Percentiles rank a stretch among this genome's conserved stretches.
phyloP scores from a whole-genome alignment of 2,113 vertebrate genomes.

The Gobio gobio region DNA sequence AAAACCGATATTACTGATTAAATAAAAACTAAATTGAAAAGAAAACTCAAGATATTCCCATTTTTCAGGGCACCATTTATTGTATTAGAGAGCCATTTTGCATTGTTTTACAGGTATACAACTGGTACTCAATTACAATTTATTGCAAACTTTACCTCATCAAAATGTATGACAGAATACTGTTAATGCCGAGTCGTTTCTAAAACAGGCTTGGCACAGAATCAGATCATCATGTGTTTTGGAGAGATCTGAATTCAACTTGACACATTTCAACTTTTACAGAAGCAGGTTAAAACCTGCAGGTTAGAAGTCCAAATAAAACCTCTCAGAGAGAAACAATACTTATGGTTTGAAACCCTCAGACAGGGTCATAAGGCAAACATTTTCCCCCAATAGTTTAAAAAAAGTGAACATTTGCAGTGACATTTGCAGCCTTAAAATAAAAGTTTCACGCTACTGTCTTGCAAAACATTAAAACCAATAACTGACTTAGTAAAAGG shows the following conservation, averaged over 20 bases:
- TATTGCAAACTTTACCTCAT: neutral
- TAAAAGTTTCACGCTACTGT: neutral
- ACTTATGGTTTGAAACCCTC: constrained; percentile 11
- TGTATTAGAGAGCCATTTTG: neutral
- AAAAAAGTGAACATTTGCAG: neutral
- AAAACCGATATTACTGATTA: neutral
- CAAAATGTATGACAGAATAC: neutral
- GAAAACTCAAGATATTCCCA: neutral
- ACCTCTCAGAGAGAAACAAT: neutral
- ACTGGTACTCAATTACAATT: neutral
- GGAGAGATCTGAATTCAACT: neutral
- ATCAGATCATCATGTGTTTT: neutral
- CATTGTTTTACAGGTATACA: neutral
- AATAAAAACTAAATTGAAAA: neutral
- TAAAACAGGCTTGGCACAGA: neutral
- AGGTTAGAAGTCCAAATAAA: neutral
- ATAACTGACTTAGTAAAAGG: neutral
- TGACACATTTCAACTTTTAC: neutral
- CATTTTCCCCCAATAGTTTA: neutral
- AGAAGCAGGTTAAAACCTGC: neutral
- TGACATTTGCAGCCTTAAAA: neutral
- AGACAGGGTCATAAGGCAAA: neutral
- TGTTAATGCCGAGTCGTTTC: neutral
- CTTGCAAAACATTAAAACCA: neutral
- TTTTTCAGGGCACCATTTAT: neutral